Base-by-base conservation (phyloP, 2,113 vertebrate species). In the Romanogobio albipinnatus region DNA sequence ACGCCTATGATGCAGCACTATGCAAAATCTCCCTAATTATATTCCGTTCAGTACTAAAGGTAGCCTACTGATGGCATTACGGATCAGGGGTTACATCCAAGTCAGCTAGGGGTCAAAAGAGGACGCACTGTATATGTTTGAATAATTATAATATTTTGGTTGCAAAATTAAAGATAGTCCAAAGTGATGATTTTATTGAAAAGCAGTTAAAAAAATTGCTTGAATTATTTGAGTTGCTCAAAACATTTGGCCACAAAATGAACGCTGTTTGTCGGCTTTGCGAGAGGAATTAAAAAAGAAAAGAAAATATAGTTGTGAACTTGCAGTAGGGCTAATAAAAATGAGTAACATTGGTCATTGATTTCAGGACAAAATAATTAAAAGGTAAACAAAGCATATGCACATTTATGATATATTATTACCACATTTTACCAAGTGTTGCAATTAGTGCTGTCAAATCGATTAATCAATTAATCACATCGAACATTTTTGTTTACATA, bases 1-100 rank as follows among this genome's bases (percentile, higher is more conserved):
- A 26, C 47, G 8, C 76, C 9, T 71, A 81, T 88, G 91, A 91
- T 91, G 88, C 85, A 87, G 90, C 88, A 87, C 14, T 82, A 91
- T 89, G 90, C 89, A 91, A 92, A 93, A 17, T 71, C 33, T 88
- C 77, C 87, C 77, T 88, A 82, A 85, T 17, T 45, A 2, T 39
- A 26, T n/a, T 47, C 47, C 7, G 24, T 26, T 24, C 73, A 49
- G 47, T 51, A 51, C 36, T 70, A 43, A 43, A 78, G 76, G 56
- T 45, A 39, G 36, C 3, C 36, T 39, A 61, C 22, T 24, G 43
- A 49, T 80, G 39, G 33, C 8, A 26, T 45, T 13, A 75, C n/a
- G 11, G 56, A 15, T 49, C 22, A 61, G 56, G 56, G 29, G 51
- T 58, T 58, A 24, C 19, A n/a, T 14, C 17, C 19, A 29, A 77